These are phyloP conservation scores for Drosophila ficusphila DNA, from an alignment of 1,140 invertebrate species.

Conservation along the genomic window DNA sequence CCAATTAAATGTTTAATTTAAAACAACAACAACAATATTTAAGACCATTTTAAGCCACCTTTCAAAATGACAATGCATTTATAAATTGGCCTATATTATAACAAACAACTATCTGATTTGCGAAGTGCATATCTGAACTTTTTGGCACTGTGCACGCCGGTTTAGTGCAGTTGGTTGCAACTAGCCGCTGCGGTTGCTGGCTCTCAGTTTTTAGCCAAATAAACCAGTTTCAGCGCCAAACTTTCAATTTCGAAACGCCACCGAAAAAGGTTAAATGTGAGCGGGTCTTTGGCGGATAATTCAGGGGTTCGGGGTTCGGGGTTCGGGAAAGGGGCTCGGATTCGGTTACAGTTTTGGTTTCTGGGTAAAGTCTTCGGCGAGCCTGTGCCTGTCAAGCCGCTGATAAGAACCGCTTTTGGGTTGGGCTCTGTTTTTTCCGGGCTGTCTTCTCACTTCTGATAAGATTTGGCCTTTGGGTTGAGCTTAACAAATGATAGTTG, in stretches of 20 bases:
- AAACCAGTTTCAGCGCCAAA: slow-evolving; percentile 74
- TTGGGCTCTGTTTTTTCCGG: slow-evolving; percentile 25
- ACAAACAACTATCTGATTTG: too few species aligned
- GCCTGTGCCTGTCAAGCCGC: slow-evolving; percentile 72
- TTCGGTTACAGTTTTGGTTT: slow-evolving; percentile 2
- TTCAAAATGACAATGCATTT: too few species aligned
- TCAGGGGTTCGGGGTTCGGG: background rate
- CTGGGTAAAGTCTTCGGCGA: slow-evolving; percentile 26
- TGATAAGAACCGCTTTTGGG: slow-evolving; percentile 66
- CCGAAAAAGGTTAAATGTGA: slow-evolving; percentile 75
- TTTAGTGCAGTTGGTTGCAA: slow-evolving; percentile 30
- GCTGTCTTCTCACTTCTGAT: slow-evolving; percentile 52
- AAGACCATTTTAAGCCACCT: too few species aligned
- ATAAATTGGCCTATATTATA: too few species aligned
- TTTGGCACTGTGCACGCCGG: slow-evolving; percentile 15
- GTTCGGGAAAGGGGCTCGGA: background rate
- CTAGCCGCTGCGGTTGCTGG: slow-evolving; percentile 19
- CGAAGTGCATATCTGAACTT: too few species aligned
- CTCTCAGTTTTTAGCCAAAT: slow-evolving; percentile 40
- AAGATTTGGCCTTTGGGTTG: slow-evolving; percentile 58
- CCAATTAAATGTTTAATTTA: too few species aligned
- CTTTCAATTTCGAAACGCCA: slow-evolving; percentile 76
- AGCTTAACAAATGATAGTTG: slow-evolving; percentile 68
- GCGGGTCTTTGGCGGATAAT: slow-evolving; percentile 17
- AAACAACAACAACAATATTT: too few species aligned